Evolutionary conservation across 2,113 vertebrate genomes (phyloP).

Genomic region (Urocolius indicus): DNA sequence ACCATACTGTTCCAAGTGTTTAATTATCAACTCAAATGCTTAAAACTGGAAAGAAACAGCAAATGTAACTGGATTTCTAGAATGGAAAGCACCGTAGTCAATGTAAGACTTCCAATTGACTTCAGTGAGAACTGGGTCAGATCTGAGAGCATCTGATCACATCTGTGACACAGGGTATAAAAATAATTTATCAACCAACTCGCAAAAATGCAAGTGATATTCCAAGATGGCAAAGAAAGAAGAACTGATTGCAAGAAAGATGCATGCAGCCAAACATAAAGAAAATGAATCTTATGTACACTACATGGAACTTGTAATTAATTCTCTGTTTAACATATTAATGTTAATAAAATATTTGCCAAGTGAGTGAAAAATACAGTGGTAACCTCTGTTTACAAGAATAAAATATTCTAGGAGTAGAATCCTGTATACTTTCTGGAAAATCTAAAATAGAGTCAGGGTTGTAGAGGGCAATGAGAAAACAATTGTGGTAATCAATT

Average conservation of each 20-base stretch:
- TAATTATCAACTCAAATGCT: background rate
- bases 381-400: background rate
- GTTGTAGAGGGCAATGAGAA: background rate
- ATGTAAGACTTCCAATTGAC: background rate
- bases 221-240: background rate
- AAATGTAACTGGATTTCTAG: background rate
- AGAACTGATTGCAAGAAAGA: background rate
- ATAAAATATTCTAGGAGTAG: background rate
- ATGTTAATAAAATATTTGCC: background rate
- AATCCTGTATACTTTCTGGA: background rate
- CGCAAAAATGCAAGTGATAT: background rate
- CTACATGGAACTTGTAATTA: background rate
- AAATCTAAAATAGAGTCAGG: background rate
- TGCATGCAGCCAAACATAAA: background rate
- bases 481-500: background rate
- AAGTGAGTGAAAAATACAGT: background rate
- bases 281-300: background rate
- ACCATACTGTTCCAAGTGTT: background rate
- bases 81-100: background rate
- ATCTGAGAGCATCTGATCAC: background rate
- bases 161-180: background rate
- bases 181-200: background rate
- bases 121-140: background rate
- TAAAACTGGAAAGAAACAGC: background rate
- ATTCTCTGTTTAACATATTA: background rate